These are phyloP conservation scores for Dendroctonus valens DNA, from an alignment of 1,140 invertebrate species.

Conservation along the genomic window DNA sequence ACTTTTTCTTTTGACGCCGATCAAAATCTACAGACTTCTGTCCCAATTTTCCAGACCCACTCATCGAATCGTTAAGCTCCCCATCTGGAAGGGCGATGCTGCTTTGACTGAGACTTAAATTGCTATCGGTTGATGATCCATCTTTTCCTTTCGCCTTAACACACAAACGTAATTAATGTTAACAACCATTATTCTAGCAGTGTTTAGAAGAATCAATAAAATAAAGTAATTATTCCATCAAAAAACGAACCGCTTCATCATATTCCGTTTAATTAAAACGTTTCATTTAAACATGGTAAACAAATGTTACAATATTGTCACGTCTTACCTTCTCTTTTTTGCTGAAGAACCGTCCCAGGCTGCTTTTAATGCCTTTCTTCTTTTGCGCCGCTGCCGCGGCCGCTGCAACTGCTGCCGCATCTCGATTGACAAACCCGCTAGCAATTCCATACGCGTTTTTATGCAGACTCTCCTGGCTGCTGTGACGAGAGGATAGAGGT, in stretches of 20 bases:
- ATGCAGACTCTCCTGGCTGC: constrained; percentile 79
- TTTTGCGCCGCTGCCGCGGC: constrained; percentile 71
- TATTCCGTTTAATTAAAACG: too few species aligned
- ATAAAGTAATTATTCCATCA: not conserved
- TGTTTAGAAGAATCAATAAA: not conserved
- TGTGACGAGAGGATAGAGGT: constrained; percentile 76
- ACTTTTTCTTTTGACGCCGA: constrained; percentile 94
- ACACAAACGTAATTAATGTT: constrained; percentile 9
- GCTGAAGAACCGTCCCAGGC: constrained; percentile 91
- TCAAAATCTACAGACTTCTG: constrained; percentile 78
- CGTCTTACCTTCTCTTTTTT: constrained; percentile 89
- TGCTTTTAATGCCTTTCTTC: constrained; percentile 95
- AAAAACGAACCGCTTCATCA: not conserved
- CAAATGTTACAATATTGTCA: not conserved
- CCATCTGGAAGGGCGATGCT: constrained; percentile 52
- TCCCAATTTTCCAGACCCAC: constrained; percentile 58
- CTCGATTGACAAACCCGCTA: constrained; percentile 40
- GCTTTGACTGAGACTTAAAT: constrained; percentile 52
- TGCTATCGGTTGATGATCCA: constrained; percentile 41
- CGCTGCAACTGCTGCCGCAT: constrained; percentile 53
- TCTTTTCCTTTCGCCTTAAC: constrained; percentile 50
- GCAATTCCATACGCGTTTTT: constrained; percentile 58
- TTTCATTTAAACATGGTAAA: not conserved
- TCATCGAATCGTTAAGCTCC: constrained; percentile 58
- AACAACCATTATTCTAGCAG: not conserved